Percentiles rank a stretch among this genome's conserved stretches.
Evolutionary conservation across 2,113 vertebrate genomes (phyloP).

Genomic region (Pterophyllum scalare): DNA sequence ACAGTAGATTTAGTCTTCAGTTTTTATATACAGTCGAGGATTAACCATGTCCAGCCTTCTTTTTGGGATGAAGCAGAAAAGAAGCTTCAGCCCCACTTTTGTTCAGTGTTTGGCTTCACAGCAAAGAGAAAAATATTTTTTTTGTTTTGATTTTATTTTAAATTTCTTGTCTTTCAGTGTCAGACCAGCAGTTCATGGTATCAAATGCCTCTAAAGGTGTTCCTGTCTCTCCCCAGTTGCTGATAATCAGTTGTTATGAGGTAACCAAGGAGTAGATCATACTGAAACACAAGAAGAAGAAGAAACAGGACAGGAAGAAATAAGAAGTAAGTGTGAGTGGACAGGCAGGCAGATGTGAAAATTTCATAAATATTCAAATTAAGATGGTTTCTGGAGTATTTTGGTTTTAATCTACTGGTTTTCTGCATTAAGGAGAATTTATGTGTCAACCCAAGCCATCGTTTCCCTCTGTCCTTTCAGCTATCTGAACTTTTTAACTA

Average conservation of each 20-base stretch:
- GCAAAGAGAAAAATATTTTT: neutral
- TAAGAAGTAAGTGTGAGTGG: slow-evolving; percentile 14
- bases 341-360: neutral
- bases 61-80: slow-evolving; percentile 3
- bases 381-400: neutral
- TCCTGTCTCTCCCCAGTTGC: slow-evolving; percentile 33
- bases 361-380: slow-evolving; percentile 5
- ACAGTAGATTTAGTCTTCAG: slow-evolving; percentile 52
- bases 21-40: slow-evolving; percentile 59
- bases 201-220: slow-evolving; percentile 32
- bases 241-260: slow-evolving; percentile 77
- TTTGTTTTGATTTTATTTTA: slow-evolving; percentile 10
- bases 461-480: neutral
- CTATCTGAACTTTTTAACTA: neutral
- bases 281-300: slow-evolving; percentile 79
- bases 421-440: neutral
- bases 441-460: neutral
- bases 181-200: slow-evolving; percentile 23
- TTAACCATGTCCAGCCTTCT: slow-evolving; percentile 20
- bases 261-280: slow-evolving; percentile 85
- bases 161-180: slow-evolving; percentile 36
- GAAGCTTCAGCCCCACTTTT: neutral
- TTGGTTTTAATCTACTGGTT: neutral
- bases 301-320: slow-evolving; percentile 24
- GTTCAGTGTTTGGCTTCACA: slow-evolving; percentile 44